Percentiles rank a stretch among this genome's conserved stretches.
These are phyloP conservation scores for Cinara cedri DNA, from an alignment of 2,888 invertebrate genomes.

Conservation along the genomic window DNA sequence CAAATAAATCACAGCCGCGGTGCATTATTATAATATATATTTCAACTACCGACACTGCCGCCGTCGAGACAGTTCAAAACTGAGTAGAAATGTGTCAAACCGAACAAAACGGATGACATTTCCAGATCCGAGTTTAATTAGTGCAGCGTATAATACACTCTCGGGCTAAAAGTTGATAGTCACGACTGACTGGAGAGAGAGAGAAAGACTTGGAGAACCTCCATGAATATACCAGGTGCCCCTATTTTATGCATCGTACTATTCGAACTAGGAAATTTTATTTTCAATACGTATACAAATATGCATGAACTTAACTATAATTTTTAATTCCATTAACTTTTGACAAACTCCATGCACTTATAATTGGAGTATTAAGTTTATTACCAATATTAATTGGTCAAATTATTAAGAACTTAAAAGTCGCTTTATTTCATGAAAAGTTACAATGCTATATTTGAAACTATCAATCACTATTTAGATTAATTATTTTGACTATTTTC, in stretches of 20 bases:
- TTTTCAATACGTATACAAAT: too few species aligned
- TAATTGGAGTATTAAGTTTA: too few species aligned
- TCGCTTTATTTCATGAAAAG: too few species aligned
- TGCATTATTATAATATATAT: slow-evolving; percentile 34
- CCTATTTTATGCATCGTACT: too few species aligned
- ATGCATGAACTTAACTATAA: too few species aligned
- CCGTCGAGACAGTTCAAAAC: slow-evolving; percentile 11
- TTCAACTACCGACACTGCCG: neutral
- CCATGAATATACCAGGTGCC: neutral
- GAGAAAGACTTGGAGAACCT: neutral
- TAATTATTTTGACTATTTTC: too few species aligned
- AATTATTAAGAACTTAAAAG: too few species aligned
- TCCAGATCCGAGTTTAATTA: slow-evolving; percentile 49
- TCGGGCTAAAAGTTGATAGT: slow-evolving; percentile 17
- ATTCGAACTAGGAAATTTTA: too few species aligned
- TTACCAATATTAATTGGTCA: too few species aligned
- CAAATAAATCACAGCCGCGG: slow-evolving; percentile 44
- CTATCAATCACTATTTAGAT: neutral
- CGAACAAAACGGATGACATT: slow-evolving; percentile 50
- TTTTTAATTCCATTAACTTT: too few species aligned
- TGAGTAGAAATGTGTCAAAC: slow-evolving; percentile 36
- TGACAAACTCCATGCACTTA: too few species aligned
- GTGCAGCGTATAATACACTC: neutral
- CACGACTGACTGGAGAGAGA: neutral
- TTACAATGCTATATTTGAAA: neutral